A percentile compares a stretch with the other conserved stretches of the same genome.
These are phyloP conservation scores for Siniperca undulata DNA, from an alignment of 2,797 vertebrate species.

Conservation along the genomic window DNA sequence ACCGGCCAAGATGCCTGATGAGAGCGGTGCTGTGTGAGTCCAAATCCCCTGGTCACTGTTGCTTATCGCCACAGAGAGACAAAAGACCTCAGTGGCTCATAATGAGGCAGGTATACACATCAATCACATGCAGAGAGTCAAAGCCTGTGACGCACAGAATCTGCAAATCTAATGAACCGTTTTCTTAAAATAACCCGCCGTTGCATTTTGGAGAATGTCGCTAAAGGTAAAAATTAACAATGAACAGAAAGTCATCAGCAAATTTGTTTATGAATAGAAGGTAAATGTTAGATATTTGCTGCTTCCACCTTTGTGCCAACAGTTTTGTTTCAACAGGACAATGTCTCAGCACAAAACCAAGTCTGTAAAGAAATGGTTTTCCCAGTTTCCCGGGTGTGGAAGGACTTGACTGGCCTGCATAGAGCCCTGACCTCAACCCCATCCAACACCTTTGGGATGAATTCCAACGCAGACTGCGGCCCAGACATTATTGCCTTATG, in stretches of 20 bases:
- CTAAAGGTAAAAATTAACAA: conserved; percentile 66
- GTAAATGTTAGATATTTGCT: conserved; percentile 48
- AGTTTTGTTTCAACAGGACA: neutral
- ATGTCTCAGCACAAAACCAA: neutral
- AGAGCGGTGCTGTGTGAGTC: conserved; percentile 39
- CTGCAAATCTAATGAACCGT: conserved; percentile 80
- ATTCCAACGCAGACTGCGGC: neutral
- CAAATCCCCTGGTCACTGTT: conserved; percentile 74
- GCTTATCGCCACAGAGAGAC: conserved; percentile 56
- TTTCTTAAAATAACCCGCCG: conserved; percentile 76
- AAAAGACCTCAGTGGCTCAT: conserved; percentile 48
- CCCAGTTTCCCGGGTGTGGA: neutral
- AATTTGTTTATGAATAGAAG: conserved; percentile 69
- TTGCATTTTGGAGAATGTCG: conserved; percentile 75
- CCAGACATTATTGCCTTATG: neutral
- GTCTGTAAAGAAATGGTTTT: neutral
- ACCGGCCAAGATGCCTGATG: conserved; percentile 59
- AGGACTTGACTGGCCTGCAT: neutral
- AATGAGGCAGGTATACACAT: conserved; percentile 72
- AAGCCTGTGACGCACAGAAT: conserved; percentile 60
- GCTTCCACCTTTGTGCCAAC: neutral
- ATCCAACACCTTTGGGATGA: neutral
- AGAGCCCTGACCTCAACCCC: no score
- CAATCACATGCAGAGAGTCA: conserved; percentile 77
- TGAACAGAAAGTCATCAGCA: conserved; percentile 33